These are phyloP conservation scores for Theodoxus fluviatilis DNA, from an alignment of 2,888 invertebrate genomes.

Conservation along the genomic window DNA sequence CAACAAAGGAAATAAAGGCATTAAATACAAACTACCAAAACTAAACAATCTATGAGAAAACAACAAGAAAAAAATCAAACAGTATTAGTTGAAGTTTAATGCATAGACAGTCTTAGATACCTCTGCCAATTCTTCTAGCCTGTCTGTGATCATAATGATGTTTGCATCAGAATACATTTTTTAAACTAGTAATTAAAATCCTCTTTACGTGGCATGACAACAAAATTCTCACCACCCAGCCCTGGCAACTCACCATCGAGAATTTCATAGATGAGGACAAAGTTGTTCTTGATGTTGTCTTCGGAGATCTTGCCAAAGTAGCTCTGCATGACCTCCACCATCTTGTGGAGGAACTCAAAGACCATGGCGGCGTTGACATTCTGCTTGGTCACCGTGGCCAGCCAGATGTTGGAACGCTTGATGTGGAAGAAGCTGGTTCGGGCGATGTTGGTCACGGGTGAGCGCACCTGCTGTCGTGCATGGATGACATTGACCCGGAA, in stretches of 20 bases:
- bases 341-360: slow-evolving; percentile 96
- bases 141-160: no score
- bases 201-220: neutral
- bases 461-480: slow-evolving; percentile 92
- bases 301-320: slow-evolving; percentile 99
- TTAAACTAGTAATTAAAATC: neutral
- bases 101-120: no score
- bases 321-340: slow-evolving; percentile 92
- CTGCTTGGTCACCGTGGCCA: slow-evolving; percentile 99
- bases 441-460: slow-evolving; percentile 98
- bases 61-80: no score
- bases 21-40: no score
- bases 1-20: no score
- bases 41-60: no score
- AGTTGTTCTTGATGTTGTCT: slow-evolving; percentile 99
- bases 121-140: no score
- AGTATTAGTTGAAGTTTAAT: no score
- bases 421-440: slow-evolving; percentile 99
- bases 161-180: no score
- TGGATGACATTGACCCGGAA: slow-evolving; percentile 99
- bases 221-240: neutral
- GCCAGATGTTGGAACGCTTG: slow-evolving; percentile 97
- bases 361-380: slow-evolving; percentile 99
- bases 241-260: slow-evolving; percentile 80
- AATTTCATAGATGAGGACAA: slow-evolving; percentile 98